phyloP scores from a whole-genome alignment of 1,140 invertebrate species.

The Mizuhopecten yessoensis region DNA sequence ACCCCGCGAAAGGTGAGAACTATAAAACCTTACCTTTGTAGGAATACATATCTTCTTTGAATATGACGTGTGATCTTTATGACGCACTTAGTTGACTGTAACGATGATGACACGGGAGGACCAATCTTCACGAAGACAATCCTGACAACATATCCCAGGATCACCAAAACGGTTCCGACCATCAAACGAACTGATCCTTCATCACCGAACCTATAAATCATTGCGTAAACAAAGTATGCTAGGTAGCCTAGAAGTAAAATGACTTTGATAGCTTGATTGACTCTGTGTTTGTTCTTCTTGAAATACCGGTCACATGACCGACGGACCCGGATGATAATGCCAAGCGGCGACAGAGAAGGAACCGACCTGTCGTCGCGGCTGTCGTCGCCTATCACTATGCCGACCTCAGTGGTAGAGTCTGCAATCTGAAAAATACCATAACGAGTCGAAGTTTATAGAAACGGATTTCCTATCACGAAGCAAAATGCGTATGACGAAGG shows the following conservation, averaged over 20 bases:
- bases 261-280: neutral
- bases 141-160: constrained; percentile 29
- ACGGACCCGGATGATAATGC: neutral
- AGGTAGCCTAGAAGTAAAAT: constrained; percentile 49
- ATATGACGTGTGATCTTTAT: neutral
- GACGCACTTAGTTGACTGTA: neutral
- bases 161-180: constrained; percentile 48
- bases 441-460: no score
- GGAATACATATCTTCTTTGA: neutral
- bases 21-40: neutral
- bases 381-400: neutral
- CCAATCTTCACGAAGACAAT: constrained; percentile 42
- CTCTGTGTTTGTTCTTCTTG: neutral
- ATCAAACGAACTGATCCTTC: constrained; percentile 61
- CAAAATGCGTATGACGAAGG: no score
- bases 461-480: no score
- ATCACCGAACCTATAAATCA: constrained; percentile 64
- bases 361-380: neutral
- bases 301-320: neutral
- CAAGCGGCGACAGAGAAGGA: neutral
- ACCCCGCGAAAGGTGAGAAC: no score
- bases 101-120: neutral
- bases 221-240: constrained; percentile 59
- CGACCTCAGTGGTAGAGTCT: neutral
- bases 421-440: neutral